phyloP scores from a whole-genome alignment of 2,113 vertebrate genomes.

The Corythoichthys intestinalis region DNA sequence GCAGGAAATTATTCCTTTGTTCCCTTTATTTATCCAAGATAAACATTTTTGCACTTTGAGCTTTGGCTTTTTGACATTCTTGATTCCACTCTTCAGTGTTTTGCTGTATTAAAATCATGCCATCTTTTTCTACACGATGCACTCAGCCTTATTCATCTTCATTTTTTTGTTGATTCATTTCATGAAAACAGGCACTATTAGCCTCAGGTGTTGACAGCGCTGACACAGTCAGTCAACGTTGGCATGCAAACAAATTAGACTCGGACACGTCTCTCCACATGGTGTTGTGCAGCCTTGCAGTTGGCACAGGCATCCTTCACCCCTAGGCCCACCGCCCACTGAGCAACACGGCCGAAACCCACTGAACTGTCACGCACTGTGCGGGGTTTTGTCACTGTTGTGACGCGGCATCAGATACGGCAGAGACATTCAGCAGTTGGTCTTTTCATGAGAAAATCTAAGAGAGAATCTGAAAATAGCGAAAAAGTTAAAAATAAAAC shows the following conservation, averaged over 20 bases:
- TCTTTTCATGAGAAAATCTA: background rate
- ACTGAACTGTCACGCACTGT: too few species aligned
- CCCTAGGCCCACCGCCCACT: too few species aligned
- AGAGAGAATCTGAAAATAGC: background rate
- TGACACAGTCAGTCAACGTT: background rate
- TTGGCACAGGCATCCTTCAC: too few species aligned
- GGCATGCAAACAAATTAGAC: background rate
- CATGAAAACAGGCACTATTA: background rate
- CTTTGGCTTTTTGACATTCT: too few species aligned
- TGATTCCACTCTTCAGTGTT: background rate
- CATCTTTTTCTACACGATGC: background rate
- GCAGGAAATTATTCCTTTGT: background rate
- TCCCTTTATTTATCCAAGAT: background rate
- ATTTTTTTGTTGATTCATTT: background rate
- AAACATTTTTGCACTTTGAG: too few species aligned
- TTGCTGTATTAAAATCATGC: background rate
- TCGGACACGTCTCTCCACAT: too few species aligned
- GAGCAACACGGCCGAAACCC: too few species aligned
- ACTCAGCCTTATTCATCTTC: background rate
- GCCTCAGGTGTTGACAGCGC: background rate
- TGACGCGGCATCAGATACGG: too few species aligned
- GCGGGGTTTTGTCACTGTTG: too few species aligned
- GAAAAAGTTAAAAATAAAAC: too few species aligned
- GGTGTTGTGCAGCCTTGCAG: too few species aligned
- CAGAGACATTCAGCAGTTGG: background rate